Conservation (phyloP, 2,888 invertebrate species). For the Drosophila pullipes region DNA sequence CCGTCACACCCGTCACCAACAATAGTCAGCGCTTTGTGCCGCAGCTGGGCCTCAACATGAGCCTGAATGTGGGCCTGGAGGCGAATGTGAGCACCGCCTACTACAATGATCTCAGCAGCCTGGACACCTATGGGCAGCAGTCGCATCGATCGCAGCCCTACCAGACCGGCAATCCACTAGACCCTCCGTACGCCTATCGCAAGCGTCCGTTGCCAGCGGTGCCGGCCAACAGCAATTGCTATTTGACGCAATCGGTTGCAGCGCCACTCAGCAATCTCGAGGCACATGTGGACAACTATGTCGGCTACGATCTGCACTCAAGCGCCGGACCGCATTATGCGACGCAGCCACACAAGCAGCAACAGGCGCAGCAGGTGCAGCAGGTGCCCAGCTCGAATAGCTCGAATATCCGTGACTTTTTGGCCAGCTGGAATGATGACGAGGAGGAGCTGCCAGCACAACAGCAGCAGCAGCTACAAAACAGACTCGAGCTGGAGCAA, state of each 20-base stretch:
- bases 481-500: slow-evolving; percentile 13
- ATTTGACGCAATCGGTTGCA: slow-evolving; percentile 42
- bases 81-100: slow-evolving; percentile 55
- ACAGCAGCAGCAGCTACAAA: slow-evolving; percentile 5
- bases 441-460: slow-evolving; percentile 78
- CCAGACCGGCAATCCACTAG: slow-evolving; percentile 47
- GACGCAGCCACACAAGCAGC: slow-evolving; percentile 16
- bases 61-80: slow-evolving; percentile 43
- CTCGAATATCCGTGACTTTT: slow-evolving; percentile 84
- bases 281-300: slow-evolving; percentile 64
- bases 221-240: slow-evolving; percentile 48
- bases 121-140: slow-evolving; percentile 69
- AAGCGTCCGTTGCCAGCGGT: slow-evolving; percentile 53
- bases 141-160: slow-evolving; percentile 42
- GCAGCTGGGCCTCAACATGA: slow-evolving; percentile 42
- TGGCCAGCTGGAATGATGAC: slow-evolving; percentile 85
- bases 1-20: slow-evolving; percentile 6
- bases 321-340: slow-evolving; percentile 27
- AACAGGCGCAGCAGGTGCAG: neutral
- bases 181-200: slow-evolving; percentile 60
- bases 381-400: slow-evolving; percentile 58
- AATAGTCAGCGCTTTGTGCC: slow-evolving; percentile 49
- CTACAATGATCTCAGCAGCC: slow-evolving; percentile 76
- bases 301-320: slow-evolving; percentile 58
- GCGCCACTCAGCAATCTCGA: slow-evolving; percentile 58